Percentiles rank a stretch among this genome's conserved stretches.
phyloP scores from a whole-genome alignment of 2,888 invertebrate genomes.

The Lepeophtheirus nordmannii region DNA sequence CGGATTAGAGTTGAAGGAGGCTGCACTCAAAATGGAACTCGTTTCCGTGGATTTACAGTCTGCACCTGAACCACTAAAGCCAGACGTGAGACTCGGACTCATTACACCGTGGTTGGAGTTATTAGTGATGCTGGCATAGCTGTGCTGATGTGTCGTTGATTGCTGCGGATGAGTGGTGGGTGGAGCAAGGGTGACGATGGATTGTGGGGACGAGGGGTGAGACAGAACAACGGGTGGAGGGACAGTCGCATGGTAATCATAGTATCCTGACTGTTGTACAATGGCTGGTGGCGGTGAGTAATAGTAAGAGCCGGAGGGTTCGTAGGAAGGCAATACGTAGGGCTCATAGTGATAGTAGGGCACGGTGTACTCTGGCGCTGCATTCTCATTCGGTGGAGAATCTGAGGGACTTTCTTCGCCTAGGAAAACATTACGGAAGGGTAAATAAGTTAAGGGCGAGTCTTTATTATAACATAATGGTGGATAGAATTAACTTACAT shows the following conservation, averaged over 20 bases:
- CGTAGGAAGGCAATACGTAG: not conserved
- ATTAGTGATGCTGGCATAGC: not conserved
- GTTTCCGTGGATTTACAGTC: conserved; percentile 25
- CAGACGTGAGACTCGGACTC: conserved; percentile 23
- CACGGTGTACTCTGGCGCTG: not conserved
- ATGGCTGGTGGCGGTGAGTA: conserved; percentile 2
- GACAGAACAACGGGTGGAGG: not conserved
- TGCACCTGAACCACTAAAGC: conserved; percentile 13
- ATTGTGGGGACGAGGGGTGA: not conserved
- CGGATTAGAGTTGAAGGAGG: conserved; percentile 8
- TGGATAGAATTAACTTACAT: conserved; percentile 1
- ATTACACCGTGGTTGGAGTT: conserved; percentile 6
- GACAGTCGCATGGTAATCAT: not conserved
- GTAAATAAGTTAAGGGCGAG: too few relatives aligned
- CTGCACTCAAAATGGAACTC: conserved; percentile 20
- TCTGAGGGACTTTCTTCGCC: too few relatives aligned
- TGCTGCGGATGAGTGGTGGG: not conserved
- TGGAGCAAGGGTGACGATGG: not conserved
- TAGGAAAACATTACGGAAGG: too few relatives aligned
- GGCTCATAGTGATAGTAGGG: not conserved
- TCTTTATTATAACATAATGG: too few relatives aligned
- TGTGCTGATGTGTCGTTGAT: not conserved
- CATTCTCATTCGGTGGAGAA: too few relatives aligned
- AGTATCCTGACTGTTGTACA: not conserved
- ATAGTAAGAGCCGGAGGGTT: not conserved